Conservation (phyloP, 2,113 vertebrate species). For the Rhinopomastus cyanomelas region DNA sequence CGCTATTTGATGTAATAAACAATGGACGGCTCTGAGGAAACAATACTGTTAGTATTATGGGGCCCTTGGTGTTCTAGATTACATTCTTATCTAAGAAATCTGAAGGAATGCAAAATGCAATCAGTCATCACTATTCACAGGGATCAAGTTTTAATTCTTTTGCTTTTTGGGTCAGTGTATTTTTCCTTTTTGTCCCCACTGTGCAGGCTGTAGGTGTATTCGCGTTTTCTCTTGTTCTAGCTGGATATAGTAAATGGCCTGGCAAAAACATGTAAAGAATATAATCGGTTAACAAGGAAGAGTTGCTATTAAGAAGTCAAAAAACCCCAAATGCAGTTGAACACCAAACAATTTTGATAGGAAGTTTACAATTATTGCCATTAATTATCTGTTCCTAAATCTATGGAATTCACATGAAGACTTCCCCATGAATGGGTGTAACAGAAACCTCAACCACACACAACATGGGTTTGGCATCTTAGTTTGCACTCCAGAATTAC, state of each 20-base stretch:
- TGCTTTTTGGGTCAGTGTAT: background rate
- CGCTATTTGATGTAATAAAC: background rate
- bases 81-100: background rate
- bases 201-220: background rate
- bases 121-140: background rate
- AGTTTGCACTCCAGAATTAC: background rate
- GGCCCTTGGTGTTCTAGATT: background rate
- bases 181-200: background rate
- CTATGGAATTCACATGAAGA: background rate
- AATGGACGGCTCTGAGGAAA: background rate
- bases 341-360: background rate
- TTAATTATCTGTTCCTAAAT: background rate
- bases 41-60: background rate
- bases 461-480: background rate
- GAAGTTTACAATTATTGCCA: background rate
- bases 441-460: background rate
- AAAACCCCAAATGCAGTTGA: background rate
- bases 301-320: background rate
- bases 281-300: background rate
- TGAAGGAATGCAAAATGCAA: background rate
- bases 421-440: accelerated
- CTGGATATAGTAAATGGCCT: background rate
- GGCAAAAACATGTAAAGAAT: background rate
- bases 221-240: background rate
- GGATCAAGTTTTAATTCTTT: background rate